Conservation (phyloP, 1,140 invertebrate species). For the Myzus persicae region DNA sequence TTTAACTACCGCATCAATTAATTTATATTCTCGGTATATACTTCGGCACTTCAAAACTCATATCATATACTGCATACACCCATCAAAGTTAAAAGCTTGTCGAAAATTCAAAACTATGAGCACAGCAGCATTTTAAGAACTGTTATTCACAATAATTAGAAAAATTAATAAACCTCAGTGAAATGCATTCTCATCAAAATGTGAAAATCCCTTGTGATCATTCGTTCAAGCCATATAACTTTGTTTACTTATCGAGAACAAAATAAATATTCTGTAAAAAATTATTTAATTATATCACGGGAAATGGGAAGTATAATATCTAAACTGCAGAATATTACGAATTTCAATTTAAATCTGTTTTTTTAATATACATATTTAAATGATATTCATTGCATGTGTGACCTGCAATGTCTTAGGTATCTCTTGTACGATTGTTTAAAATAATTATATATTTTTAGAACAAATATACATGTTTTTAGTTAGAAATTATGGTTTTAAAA, state of each 20-base stretch:
- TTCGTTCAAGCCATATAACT: not conserved
- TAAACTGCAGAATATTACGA: not conserved
- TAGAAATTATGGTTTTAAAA: not conserved
- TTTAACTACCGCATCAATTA: slow-evolving; percentile 29
- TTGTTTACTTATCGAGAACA: not conserved
- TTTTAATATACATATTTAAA: too few species aligned
- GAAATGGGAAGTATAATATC: not conserved
- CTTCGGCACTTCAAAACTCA: slow-evolving; percentile 5
- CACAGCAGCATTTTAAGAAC: not conserved
- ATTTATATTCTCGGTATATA: not conserved
- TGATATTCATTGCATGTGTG: not conserved
- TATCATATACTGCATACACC: not conserved
- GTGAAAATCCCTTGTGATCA: not conserved
- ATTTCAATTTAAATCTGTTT: not conserved
- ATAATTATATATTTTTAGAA: not conserved
- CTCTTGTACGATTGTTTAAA: too few species aligned
- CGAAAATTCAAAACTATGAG: slow-evolving; percentile 12
- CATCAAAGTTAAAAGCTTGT: slow-evolving; percentile 14
- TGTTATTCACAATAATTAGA: not conserved
- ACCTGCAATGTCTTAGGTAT: not conserved
- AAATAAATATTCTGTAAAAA: not conserved
- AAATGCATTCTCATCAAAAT: not conserved
- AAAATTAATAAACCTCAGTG: not conserved
- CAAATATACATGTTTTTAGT: not conserved
- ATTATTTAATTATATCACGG: not conserved